phyloP scores from a whole-genome alignment of 2,113 vertebrate genomes.

The Nanger granti region DNA sequence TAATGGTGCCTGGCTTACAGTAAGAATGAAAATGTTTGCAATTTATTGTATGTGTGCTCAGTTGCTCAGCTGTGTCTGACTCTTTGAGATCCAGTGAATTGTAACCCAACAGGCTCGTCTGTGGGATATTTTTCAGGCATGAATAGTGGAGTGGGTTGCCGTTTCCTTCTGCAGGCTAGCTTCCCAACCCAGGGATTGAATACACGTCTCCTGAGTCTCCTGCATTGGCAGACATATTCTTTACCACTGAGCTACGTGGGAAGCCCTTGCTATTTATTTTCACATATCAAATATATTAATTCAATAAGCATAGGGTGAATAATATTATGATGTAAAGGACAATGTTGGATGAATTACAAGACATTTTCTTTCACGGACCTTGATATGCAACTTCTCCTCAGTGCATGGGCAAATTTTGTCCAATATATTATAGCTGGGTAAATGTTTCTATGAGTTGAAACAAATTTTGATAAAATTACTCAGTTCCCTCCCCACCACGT shows the following conservation, averaged over 20 bases:
- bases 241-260: not conserved
- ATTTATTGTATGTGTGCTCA: not conserved
- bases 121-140: not conserved
- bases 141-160: not conserved
- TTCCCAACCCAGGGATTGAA: not conserved
- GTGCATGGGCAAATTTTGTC: not conserved
- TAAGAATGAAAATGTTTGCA: not conserved
- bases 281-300: not conserved
- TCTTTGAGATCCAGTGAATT: not conserved
- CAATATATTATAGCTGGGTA: not conserved
- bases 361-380: not conserved
- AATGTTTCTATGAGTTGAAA: not conserved
- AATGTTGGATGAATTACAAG: not conserved
- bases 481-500: not conserved
- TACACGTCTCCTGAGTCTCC: not conserved
- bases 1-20: not conserved
- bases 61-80: not conserved
- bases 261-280: not conserved
- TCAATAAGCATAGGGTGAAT: not conserved
- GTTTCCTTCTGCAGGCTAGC: not conserved
- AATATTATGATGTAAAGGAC: not conserved
- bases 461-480: conserved; percentile 24
- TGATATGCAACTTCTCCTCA: not conserved
- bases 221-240: not conserved
- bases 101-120: not conserved